Conservation (phyloP, 1,140 invertebrate genomes). For the Ectropis grisescens region DNA sequence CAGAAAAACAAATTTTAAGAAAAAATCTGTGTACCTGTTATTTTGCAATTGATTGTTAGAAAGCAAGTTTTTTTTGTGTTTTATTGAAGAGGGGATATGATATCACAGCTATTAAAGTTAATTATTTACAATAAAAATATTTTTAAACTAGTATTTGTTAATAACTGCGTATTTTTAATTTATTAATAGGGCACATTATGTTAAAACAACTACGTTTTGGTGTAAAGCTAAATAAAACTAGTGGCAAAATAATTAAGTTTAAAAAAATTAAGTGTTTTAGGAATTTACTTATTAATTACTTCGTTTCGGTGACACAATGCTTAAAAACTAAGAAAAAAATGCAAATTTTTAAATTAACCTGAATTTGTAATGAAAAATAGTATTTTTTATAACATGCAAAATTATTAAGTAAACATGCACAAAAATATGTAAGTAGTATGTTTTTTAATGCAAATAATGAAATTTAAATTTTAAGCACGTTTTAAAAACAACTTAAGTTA, state of each 20-base stretch:
- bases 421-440: too few species aligned
- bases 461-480: too few species aligned
- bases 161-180: background rate
- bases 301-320: too few species aligned
- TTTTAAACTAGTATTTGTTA: slow-evolving; percentile 18
- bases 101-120: slow-evolving; percentile 61
- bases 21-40: too few species aligned
- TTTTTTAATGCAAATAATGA: too few species aligned
- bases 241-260: slow-evolving; percentile 50
- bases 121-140: slow-evolving; percentile 22
- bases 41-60: slow-evolving; percentile 13
- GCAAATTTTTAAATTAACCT: too few species aligned
- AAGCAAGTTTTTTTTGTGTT: slow-evolving; percentile 16
- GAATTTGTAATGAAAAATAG: too few species aligned
- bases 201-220: slow-evolving; percentile 52
- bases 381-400: too few species aligned
- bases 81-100: slow-evolving; percentile 25
- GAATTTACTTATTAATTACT: slow-evolving; percentile 8
- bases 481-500: too few species aligned
- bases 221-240: slow-evolving; percentile 59
- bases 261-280: slow-evolving; percentile 14
- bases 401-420: too few species aligned
- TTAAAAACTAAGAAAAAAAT: too few species aligned
- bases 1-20: slow-evolving; percentile 38
- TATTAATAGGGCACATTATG: slow-evolving; percentile 20